These are phyloP conservation scores for Etheostoma cragini DNA, from an alignment of 2,113 vertebrate species.

Conservation along the genomic window DNA sequence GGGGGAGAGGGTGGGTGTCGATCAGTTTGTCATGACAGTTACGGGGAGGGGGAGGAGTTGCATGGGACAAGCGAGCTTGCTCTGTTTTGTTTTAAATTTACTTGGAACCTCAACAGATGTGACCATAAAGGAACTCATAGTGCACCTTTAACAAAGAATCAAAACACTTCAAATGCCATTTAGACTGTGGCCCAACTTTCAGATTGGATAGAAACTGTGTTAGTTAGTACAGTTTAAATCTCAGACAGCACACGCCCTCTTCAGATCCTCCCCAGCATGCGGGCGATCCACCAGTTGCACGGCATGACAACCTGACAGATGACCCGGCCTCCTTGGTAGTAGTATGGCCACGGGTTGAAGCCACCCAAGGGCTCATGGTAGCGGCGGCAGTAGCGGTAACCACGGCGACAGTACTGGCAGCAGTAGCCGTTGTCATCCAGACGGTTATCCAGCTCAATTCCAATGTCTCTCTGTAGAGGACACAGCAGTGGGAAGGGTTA, in stretches of 20 bases:
- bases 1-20: too few species aligned
- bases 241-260: not conserved
- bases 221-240: conserved; percentile 27
- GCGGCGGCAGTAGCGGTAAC: conserved; percentile 91
- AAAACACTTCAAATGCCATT: conserved; percentile 46
- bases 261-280: conserved; percentile 94
- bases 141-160: conserved; percentile 35
- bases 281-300: conserved; percentile 98
- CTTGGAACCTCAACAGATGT: too few species aligned
- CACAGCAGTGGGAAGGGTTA: conserved; percentile 65
- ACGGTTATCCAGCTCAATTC: conserved; percentile 91
- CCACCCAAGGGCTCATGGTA: conserved; percentile 93
- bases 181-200: conserved; percentile 36
- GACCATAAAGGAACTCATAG: too few species aligned
- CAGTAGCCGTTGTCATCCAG: conserved; percentile 93
- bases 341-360: conserved; percentile 95
- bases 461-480: conserved; percentile 88
- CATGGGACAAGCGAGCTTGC: too few species aligned
- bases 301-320: conserved; percentile 97
- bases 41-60: too few species aligned
- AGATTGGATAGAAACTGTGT: conserved; percentile 54
- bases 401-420: conserved; percentile 92
- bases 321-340: conserved; percentile 93
- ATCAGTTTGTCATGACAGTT: too few species aligned
- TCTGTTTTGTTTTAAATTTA: too few species aligned